Conservation (phyloP, 2,888 invertebrate genomes). For the Hirtodrosophila duncani region DNA sequence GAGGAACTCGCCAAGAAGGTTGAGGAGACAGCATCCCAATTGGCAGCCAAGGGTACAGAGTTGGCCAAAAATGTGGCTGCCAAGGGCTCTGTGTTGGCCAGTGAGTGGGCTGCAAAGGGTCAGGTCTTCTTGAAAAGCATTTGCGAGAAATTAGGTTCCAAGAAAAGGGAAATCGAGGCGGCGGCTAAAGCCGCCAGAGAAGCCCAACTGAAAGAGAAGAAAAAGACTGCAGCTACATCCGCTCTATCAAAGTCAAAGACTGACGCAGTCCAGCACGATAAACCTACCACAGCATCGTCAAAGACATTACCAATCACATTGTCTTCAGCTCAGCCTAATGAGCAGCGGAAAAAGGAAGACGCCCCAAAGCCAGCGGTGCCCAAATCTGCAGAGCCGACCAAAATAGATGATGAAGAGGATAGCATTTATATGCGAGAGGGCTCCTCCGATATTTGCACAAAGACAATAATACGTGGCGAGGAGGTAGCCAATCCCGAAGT, state of each 20-base stretch:
- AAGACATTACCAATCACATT: too few species aligned
- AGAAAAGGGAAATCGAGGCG: neutral
- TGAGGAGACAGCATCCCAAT: slow-evolving; percentile 1
- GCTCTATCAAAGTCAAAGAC: too few species aligned
- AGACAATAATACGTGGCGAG: slow-evolving; percentile 46
- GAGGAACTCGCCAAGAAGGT: neutral
- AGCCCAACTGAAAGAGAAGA: neutral
- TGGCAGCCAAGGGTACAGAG: slow-evolving; percentile 23
- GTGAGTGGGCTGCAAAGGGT: too few species aligned
- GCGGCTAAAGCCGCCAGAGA: slow-evolving; percentile 9
- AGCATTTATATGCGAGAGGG: neutral
- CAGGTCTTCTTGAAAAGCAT: neutral
- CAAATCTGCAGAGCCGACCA: neutral
- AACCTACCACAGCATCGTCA: too few species aligned
- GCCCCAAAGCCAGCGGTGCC: too few species aligned
- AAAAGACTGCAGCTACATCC: neutral
- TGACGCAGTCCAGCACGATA: too few species aligned
- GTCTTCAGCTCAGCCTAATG: too few species aligned
- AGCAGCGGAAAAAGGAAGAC: too few species aligned
- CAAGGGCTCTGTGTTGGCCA: slow-evolving; percentile 4
- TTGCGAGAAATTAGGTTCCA: neutral
- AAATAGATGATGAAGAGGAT: neutral
- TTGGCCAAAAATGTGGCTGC: slow-evolving; percentile 10
- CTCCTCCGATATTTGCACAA: slow-evolving; percentile 37
- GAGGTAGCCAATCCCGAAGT: slow-evolving; percentile 31